Evolutionary conservation across 2,888 invertebrate genomes (phyloP).

Genomic region (Alloscopus bannaensis): DNA sequence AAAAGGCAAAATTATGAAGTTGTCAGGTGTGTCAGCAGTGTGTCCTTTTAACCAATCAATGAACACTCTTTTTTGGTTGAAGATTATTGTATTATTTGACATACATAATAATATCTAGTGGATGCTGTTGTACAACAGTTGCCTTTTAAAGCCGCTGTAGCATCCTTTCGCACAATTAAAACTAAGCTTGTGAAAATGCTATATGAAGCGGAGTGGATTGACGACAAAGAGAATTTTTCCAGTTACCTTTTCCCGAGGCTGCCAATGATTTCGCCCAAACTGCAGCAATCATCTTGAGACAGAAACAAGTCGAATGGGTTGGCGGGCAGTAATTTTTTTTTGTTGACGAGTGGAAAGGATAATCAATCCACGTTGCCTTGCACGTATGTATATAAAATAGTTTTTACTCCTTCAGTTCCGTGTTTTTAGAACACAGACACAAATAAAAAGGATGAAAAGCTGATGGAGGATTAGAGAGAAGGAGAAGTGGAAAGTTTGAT

Average conservation of each 20-base stretch:
- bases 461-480: constrained; percentile 13
- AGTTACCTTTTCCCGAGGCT: constrained; percentile 58
- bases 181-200: too few species aligned
- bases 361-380: constrained; percentile 54
- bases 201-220: too few species aligned
- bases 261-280: constrained; percentile 52
- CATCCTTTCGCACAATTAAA: too few species aligned
- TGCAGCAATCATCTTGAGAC: constrained; percentile 53
- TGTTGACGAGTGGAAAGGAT: constrained; percentile 46
- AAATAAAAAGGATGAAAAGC: constrained; percentile 17
- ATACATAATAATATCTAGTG: too few species aligned
- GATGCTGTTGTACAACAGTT: too few species aligned
- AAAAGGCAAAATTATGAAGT: too few species aligned
- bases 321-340: too few species aligned
- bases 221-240: constrained; percentile 31
- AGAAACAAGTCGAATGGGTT: constrained; percentile 13
- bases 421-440: not conserved
- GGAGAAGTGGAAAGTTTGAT: constrained; percentile 30
- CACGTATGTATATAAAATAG: constrained; percentile 19
- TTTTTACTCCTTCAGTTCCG: not conserved
- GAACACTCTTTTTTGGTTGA: too few species aligned
- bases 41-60: too few species aligned
- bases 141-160: too few species aligned
- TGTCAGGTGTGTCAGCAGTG: too few species aligned
- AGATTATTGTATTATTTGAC: too few species aligned